These are phyloP conservation scores for Drosophila monieri DNA, from an alignment of 2,888 invertebrate species.

Conservation along the genomic window DNA sequence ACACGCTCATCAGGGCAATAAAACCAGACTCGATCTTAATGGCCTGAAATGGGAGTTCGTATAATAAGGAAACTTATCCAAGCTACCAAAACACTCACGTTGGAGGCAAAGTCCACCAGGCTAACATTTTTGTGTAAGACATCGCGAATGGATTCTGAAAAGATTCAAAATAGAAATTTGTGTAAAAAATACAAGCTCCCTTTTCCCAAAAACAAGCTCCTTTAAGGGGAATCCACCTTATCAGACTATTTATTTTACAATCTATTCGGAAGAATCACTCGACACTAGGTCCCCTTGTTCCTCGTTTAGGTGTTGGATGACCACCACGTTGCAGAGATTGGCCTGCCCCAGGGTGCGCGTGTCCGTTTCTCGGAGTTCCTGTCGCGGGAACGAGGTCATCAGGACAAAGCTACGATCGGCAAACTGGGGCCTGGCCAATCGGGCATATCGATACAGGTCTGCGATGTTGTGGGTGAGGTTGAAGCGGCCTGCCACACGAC, in stretches of 20 bases:
- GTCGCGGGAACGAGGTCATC: constrained; percentile 59
- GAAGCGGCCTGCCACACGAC: constrained; percentile 57
- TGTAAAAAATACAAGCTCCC: background rate
- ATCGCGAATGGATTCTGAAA: constrained; percentile 82
- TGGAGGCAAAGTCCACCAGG: constrained; percentile 80
- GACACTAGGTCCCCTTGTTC: constrained; percentile 3
- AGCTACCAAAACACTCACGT: constrained; percentile 82
- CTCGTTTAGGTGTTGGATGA: constrained; percentile 62
- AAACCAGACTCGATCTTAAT: constrained; percentile 89
- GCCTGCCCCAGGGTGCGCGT: constrained; percentile 52
- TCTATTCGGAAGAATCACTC: background rate
- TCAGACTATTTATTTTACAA: constrained; percentile 8
- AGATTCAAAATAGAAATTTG: no score
- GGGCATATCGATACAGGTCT: constrained; percentile 64
- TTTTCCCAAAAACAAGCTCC: background rate
- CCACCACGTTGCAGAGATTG: constrained; percentile 62
- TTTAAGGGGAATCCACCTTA: background rate
- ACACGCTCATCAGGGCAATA: constrained; percentile 87
- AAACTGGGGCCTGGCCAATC: constrained; percentile 55
- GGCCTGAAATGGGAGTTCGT: constrained; percentile 84
- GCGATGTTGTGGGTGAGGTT: constrained; percentile 57
- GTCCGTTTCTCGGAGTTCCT: constrained; percentile 51
- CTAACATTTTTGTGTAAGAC: constrained; percentile 82
- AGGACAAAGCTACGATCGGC: constrained; percentile 43
- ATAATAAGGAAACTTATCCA: background rate